Percentiles rank a stretch among this genome's conserved stretches.
Conservation (phyloP, 2,888 invertebrate genomes). For the Stenoptilia bipunctidactyla region DNA sequence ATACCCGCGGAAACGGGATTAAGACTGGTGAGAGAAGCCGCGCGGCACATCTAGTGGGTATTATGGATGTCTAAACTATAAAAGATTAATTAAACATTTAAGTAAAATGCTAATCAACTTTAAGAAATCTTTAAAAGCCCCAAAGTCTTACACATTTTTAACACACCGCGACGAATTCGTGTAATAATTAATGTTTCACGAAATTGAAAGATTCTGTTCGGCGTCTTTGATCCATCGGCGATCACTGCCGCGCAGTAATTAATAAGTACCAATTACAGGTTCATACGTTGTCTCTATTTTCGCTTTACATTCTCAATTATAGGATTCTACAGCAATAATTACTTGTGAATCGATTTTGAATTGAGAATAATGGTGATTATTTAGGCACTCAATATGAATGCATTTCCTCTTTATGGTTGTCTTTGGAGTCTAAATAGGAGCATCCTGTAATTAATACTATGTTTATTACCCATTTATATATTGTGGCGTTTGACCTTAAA, state of each 20-base stretch:
- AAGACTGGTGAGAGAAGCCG: no score
- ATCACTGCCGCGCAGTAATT: slow-evolving; percentile 5
- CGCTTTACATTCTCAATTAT: background rate
- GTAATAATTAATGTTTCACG: slow-evolving; percentile 4
- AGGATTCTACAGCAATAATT: background rate
- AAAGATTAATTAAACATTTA: no score
- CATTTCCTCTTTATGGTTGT: background rate
- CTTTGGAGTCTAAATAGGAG: no score
- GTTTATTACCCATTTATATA: no score
- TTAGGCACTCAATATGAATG: background rate
- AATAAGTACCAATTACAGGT: background rate
- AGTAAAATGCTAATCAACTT: no score
- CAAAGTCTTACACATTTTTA: slow-evolving; percentile 4
- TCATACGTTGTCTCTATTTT: background rate
- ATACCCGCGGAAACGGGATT: no score
- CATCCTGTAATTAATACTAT: no score
- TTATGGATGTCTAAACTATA: no score
- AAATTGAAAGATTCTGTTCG: slow-evolving; percentile 3
- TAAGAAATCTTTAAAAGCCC: no score
- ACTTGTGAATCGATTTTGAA: background rate
- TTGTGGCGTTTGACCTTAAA: no score
- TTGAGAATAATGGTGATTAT: slow-evolving; percentile 1
- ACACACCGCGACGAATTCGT: slow-evolving; percentile 3
- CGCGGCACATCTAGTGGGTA: no score
- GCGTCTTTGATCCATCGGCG: slow-evolving; percentile 5